Evolutionary conservation across 2,888 invertebrate species (phyloP), one percentile per base, ranked within the genome.

Genomic region (Eledona agricola): DNA sequence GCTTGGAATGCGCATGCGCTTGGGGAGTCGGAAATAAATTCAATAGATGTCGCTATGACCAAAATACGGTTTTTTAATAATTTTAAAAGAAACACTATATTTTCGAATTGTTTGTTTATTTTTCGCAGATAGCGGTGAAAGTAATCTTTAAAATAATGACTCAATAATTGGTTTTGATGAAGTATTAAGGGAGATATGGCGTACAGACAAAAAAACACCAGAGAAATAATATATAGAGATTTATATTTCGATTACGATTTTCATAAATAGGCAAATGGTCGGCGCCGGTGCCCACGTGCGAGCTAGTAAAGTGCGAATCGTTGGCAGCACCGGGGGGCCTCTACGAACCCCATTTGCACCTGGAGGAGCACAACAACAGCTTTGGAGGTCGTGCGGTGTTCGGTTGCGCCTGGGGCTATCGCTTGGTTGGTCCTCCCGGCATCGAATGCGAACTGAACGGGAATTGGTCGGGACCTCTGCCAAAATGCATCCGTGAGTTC

Each of bases 341-440:
- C 3, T 78, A 83, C 34, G 88, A 89, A 63, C 83, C 88, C 0
- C 88, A 88, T 71, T 79, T 93, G 31, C 85, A 84, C 67, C 78
- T 92, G 57, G 81, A 88, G 53, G 90, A 90, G 68, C 84, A 89
- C 74, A 91, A 92, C 77, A 86, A 89, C 53, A 89, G 88, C 63
- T 89, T 85, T 66, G 90, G 90, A 40, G 90, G 90, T 3, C 83
- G 87, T 38, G 90, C 89, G 6, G 83, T 88, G 62, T 93, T 93
- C 78, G 84, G 86, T 58, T 93, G 93, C 72, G 84, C 90, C 56
- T 90, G 90, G 87, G 92, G 93, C 46, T 90, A 91, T 74, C 81
- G 85, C 55, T 81, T 93, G 38, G 80, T 82, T 38, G 93, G 93
- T 5, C 81, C 86, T 29, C 88, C 89, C 3, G 89, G 87, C 19